These are phyloP conservation scores for Sitodiplosis mosellana DNA, from an alignment of 1,140 invertebrate genomes.

Conservation along the genomic window DNA sequence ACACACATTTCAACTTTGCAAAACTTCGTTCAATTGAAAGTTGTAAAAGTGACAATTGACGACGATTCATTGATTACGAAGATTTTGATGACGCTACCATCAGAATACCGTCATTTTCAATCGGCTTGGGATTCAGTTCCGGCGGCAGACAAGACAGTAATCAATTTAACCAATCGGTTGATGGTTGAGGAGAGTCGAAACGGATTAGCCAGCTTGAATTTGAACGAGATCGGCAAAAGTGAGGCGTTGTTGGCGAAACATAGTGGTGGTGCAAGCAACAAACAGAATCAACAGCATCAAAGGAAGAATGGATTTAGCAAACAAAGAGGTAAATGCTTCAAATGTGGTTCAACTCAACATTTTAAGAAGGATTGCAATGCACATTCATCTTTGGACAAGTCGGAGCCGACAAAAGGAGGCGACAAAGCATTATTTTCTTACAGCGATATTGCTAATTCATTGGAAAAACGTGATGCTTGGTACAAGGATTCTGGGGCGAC, in stretches of 20 bases:
- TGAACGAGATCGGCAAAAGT: background rate
- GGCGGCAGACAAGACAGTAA: constrained; percentile 2
- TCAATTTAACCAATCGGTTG: constrained; percentile 3
- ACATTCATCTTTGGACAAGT: background rate
- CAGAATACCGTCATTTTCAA: constrained; percentile 11
- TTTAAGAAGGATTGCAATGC: background rate
- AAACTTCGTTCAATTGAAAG: constrained; percentile 9
- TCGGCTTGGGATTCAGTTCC: constrained; percentile 3
- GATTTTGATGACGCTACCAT: constrained; percentile 16
- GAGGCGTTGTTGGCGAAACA: background rate
- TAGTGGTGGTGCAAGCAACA: background rate
- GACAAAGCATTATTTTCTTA: background rate
- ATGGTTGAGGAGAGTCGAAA: constrained; percentile 1
- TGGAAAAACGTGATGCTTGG: background rate
- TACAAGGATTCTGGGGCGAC: background rate
- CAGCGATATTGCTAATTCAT: background rate
- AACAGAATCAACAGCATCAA: background rate
- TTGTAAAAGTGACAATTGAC: constrained; percentile 11
- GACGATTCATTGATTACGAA: constrained; percentile 16
- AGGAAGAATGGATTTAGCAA: background rate
- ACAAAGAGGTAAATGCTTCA: background rate
- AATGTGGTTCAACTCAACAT: background rate
- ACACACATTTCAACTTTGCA: constrained; percentile 9
- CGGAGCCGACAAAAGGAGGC: background rate
- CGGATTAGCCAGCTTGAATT: too few species aligned